These are phyloP conservation scores for Andrena praecox DNA, from an alignment of 2,888 invertebrate genomes.

Conservation along the genomic window DNA sequence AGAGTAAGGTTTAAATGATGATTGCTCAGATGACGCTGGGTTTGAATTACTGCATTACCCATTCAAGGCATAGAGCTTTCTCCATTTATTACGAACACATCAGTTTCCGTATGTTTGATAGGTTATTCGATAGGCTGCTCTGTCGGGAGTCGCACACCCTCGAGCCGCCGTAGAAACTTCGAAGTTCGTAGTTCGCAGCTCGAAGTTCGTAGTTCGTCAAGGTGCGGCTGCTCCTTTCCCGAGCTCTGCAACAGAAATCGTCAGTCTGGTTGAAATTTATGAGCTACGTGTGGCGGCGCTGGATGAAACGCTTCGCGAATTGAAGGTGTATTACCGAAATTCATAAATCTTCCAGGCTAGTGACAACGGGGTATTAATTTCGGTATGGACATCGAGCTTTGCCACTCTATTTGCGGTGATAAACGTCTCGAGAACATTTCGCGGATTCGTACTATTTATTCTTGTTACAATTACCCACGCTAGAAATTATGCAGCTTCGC, in stretches of 20 bases:
- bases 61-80: not conserved
- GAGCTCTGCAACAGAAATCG: constrained; percentile 60
- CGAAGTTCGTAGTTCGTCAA: constrained; percentile 45
- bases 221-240: constrained; percentile 20
- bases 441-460: no score
- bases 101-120: constrained; percentile 10
- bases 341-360: constrained; percentile 38
- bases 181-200: constrained; percentile 25
- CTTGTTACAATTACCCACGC: no score
- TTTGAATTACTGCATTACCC: constrained; percentile 15
- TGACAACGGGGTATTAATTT: no score
- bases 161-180: no score
- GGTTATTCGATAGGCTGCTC: constrained; percentile 2
- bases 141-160: not conserved
- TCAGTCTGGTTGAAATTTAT: constrained; percentile 56
- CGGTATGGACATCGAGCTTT: no score
- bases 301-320: constrained; percentile 35
- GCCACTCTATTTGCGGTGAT: no score
- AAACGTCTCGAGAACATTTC: no score
- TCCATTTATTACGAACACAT: constrained; percentile 46
- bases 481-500: no score
- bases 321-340: constrained; percentile 35
- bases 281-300: constrained; percentile 35
- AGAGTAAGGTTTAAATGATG: constrained; percentile 2
- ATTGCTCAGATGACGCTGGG: constrained; percentile 4